phyloP scores from a whole-genome alignment of 2,888 invertebrate genomes.

The Alloscopus bannaensis region DNA sequence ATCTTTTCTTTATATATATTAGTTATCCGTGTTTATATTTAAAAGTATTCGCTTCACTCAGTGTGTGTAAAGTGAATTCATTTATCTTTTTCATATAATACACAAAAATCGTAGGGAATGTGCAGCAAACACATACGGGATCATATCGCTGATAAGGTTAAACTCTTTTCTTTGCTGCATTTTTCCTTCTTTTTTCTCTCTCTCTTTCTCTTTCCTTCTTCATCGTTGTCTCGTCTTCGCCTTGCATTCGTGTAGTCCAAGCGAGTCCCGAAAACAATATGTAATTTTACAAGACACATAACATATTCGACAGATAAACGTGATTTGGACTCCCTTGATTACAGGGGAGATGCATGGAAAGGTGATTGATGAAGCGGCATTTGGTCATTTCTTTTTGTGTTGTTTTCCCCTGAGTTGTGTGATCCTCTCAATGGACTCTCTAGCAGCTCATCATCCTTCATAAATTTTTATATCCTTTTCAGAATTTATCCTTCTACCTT shows the following conservation, averaged over 20 bases:
- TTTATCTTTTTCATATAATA: too few species aligned
- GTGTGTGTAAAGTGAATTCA: too few species aligned
- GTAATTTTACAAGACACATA: constrained; percentile 29
- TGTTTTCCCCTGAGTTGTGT: constrained; percentile 8
- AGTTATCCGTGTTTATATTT: too few species aligned
- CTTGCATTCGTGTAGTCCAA: too few species aligned
- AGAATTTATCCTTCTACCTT: constrained; percentile 24
- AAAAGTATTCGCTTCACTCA: too few species aligned
- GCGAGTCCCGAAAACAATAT: constrained; percentile 19
- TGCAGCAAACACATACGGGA: too few species aligned
- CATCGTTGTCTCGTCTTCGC: not conserved
- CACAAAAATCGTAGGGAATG: too few species aligned
- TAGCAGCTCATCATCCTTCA: constrained; percentile 53
- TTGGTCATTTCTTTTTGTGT: constrained; percentile 41
- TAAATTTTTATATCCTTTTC: constrained; percentile 52
- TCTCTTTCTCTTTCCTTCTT: too few species aligned
- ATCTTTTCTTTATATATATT: too few species aligned
- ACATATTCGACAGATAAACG: constrained; percentile 55
- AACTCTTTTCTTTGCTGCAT: not conserved
- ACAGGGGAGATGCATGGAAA: constrained; percentile 44
- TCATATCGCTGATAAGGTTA: too few species aligned
- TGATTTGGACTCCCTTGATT: constrained; percentile 53
- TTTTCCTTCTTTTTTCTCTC: constrained; percentile 20
- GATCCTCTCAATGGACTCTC: constrained; percentile 43
- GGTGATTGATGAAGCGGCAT: constrained; percentile 62